Conservation (phyloP, 2,113 vertebrate genomes). For the Entelurus aequoreus region DNA sequence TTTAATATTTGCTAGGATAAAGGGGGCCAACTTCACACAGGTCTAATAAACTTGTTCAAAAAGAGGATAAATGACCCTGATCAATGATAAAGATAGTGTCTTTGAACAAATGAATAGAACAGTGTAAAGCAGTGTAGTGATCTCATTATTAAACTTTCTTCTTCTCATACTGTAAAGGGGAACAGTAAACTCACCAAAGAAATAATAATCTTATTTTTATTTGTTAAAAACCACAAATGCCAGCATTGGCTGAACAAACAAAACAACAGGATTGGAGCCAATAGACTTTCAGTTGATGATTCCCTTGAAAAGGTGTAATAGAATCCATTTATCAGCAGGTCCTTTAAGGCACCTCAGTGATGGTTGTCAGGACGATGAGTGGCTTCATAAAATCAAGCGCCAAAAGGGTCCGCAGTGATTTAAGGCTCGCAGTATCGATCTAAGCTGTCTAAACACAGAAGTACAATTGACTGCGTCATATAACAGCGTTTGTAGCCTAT, state of each 20-base stretch:
- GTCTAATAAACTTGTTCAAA: too few species aligned
- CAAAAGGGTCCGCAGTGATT: conserved; percentile 47
- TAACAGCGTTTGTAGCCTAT: conserved; percentile 38
- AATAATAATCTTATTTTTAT: too few species aligned
- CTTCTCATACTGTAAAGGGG: too few species aligned
- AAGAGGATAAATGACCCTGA: too few species aligned
- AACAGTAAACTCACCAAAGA: too few species aligned
- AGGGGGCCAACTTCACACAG: too few species aligned
- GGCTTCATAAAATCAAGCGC: conserved; percentile 59
- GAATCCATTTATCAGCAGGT: conserved; percentile 45
- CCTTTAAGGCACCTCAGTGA: conserved; percentile 37
- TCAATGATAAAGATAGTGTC: too few species aligned
- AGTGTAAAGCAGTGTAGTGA: too few species aligned
- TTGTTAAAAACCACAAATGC: not conserved
- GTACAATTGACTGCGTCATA: conserved; percentile 44
- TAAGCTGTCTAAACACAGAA: conserved; percentile 37
- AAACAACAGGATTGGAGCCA: conserved; percentile 2
- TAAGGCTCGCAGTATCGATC: conserved; percentile 57
- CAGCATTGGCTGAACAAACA: not conserved
- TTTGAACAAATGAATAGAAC: too few species aligned
- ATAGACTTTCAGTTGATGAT: conserved; percentile 3
- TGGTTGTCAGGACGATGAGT: conserved; percentile 59
- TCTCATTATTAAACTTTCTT: too few species aligned
- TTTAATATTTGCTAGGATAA: too few species aligned
- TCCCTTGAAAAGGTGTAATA: conserved; percentile 24